Evolutionary conservation across 2,888 invertebrate genomes (phyloP), one percentile per base, ranked within the genome.

Genomic region (Diabrotica balteata): DNA sequence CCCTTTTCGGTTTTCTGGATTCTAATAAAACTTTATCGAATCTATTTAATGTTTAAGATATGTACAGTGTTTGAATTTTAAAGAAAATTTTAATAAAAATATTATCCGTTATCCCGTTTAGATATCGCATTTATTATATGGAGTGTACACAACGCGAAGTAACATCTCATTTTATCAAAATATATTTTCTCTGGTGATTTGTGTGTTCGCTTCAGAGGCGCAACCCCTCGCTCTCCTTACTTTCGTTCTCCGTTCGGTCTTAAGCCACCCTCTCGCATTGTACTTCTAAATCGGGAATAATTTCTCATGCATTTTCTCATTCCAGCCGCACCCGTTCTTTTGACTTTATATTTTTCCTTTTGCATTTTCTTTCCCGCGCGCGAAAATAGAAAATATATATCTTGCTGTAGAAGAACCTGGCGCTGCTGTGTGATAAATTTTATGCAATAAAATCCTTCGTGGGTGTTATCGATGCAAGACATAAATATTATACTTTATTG

Each of bases 161-260:
- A 76, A 80, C 80, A 79, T 81, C 80, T 79, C 80, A 78, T 82
- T 82, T 81, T 81, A 81, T 81, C 81, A 81, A 80, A 81, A 81
- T 82, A 81, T 81, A 81, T 81, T 82, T 82, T 77, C 81, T 81
- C 80, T 80, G 80, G 82, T 81, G 82, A 82, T 81, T 82, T 82
- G 81, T 81, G 81, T 80, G 78, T 78, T 74, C 68, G 73, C 61
- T 63, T 69, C 66, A 67, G 73, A 49, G 57, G 32, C 32, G 57
- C 63, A 57, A 47, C 17, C 57, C 72, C 78, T 77, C 79, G 72
- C 76, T 71, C 74, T 76, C 75, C 75, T 75, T 74, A 73, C 78
- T 78, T 77, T 75, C 76, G 74, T 72, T 76, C 72, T 72, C 50
- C 55, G 42, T 65, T 76, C 76, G 55, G 73, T 72, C 72, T 72